Base-by-base conservation (phyloP, 1,140 invertebrate genomes). In the Antheraea mylitta region DNA sequence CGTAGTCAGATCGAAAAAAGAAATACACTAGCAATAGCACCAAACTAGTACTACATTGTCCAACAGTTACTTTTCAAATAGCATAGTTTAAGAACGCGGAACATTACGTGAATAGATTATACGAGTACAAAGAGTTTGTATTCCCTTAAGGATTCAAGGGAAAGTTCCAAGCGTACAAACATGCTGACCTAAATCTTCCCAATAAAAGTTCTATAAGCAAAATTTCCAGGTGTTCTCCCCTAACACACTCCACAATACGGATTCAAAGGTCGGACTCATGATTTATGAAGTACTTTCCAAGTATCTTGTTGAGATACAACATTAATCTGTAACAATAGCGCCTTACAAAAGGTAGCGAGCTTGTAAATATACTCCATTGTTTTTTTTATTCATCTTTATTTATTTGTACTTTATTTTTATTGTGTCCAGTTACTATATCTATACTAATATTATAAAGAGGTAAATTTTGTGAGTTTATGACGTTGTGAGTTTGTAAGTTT, bases 141-240 rank as follows among this genome's bases (percentile, higher is more conserved):
- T 13, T 53, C 45, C 45, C 45, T 13, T 53, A 53, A 53, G 45
- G 45, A 53, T 9, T 53, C 45, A 16, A 53, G 0, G 10, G 6
- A 42, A 53, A 53, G 45, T 53, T 53, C 45, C 19, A 61, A 61
- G 19, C 60, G 30, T 36, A 30, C 60, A 6, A 61, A 61, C 11
- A 30, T 22, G 30, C 60, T 36, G 60, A 61, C 60, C 60, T 61
- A 61, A 18, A 30, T 61, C 60, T 22, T 19, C 11, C 19, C 9
- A 16, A 22, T n/a, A 61, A 61, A 61, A 61, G 6, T 61, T 61
- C 18, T 61, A 18, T 36, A 36, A 8, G 30, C 60, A 61, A 53
- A 53, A 53, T 53, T 61, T 61, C 13, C 60, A 61, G 11, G 60
- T 61, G 18, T 36, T 61, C 30, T 22, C 19, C 60, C 45, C 45